A percentile compares a stretch with the other conserved stretches of the same genome.
These are phyloP conservation scores for Idaea straminata DNA, from an alignment of 2,888 invertebrate species.

Conservation along the genomic window DNA sequence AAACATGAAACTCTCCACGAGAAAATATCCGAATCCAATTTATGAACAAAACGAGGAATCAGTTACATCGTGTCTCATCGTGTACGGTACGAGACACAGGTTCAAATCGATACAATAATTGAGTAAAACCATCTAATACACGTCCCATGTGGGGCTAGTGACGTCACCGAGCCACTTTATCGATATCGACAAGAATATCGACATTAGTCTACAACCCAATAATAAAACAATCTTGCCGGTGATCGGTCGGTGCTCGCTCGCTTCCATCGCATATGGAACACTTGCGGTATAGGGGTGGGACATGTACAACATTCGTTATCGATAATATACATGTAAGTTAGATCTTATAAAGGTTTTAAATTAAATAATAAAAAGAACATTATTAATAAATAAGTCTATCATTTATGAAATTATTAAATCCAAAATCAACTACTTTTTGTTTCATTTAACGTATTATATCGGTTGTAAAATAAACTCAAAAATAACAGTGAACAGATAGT, in stretches of 20 bases:
- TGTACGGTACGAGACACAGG: not conserved
- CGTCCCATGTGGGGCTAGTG: not conserved
- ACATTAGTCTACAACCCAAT: conserved; percentile 20
- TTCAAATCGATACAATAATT: conserved; percentile 4
- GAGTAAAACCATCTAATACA: not conserved
- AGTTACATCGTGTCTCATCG: not conserved
- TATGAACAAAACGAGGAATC: not conserved
- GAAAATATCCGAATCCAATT: not conserved
- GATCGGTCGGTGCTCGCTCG: conserved; percentile 11
- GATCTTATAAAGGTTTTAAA: too few relatives aligned
- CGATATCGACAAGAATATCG: conserved; percentile 11
- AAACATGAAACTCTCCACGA: not conserved
- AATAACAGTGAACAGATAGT: not conserved
- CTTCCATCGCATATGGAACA: conserved; percentile 18
- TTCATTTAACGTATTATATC: not conserved
- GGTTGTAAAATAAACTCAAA: not conserved
- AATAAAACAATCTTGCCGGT: conserved; percentile 28
- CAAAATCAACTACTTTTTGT: too few relatives aligned
- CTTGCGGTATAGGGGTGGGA: conserved; percentile 12
- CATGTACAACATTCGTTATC: not conserved
- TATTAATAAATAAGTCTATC: too few relatives aligned
- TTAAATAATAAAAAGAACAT: too few relatives aligned
- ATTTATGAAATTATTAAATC: too few relatives aligned
- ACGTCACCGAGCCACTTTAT: not conserved
- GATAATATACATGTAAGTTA: too few relatives aligned